A percentile compares a stretch with the other conserved stretches of the same genome.
Conservation (phyloP, 2,888 invertebrate species). For the Lepidocyrtoides sp. region DNA sequence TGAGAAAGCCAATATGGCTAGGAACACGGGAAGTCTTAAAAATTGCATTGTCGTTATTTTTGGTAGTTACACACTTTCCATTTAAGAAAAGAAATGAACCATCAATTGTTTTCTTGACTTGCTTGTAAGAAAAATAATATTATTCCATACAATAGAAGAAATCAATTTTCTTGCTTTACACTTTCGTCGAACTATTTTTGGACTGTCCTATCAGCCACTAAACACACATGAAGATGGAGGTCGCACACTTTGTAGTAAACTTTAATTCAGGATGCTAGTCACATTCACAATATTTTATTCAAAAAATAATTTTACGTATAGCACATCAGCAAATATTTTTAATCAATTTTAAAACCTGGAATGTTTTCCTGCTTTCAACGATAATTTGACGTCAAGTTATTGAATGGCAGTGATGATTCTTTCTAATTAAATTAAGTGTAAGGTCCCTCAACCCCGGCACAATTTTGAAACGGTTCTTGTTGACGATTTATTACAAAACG, state of each 20-base stretch:
- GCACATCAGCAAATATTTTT: background rate
- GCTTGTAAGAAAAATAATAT: background rate
- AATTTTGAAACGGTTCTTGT: constrained; percentile 61
- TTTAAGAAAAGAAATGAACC: constrained; percentile 35
- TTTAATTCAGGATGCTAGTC: background rate
- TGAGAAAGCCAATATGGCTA: constrained; percentile 69
- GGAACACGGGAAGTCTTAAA: constrained; percentile 72
- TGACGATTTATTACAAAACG: constrained; percentile 62
- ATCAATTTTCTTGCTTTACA: background rate
- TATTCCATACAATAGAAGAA: background rate
- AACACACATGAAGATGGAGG: background rate
- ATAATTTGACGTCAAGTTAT: constrained; percentile 14
- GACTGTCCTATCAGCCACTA: constrained; percentile 76
- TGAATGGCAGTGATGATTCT: background rate
- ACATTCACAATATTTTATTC: background rate
- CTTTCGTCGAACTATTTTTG: background rate
- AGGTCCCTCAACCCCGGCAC: constrained; percentile 11
- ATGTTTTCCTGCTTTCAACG: background rate
- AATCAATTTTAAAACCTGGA: background rate
- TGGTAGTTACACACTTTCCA: constrained; percentile 53
- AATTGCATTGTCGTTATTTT: constrained; percentile 69
- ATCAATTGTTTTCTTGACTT: background rate
- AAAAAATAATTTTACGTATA: background rate
- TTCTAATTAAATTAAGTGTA: constrained; percentile 34
- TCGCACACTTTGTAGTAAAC: background rate